Conservation (phyloP, 2,113 vertebrate species). For the Sinocyclocheilus anshuiensis region DNA sequence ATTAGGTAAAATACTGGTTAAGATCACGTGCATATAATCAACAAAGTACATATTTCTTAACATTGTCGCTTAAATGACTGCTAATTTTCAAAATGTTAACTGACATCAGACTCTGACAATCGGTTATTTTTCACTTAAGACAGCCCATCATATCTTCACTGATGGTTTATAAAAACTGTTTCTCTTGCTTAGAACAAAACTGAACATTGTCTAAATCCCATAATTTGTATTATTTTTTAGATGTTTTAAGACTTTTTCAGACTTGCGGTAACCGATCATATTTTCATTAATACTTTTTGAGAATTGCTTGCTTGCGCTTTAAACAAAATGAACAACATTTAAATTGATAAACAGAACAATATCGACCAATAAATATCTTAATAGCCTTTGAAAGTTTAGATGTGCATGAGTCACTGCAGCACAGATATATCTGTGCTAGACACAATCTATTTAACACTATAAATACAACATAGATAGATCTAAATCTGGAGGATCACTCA, state of each 20-base stretch:
- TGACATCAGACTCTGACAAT: neutral
- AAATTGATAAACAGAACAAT: neutral
- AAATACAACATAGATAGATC: neutral
- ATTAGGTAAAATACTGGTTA: neutral
- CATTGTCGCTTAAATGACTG: neutral
- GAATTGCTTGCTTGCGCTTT: neutral
- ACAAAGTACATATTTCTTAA: neutral
- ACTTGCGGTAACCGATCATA: neutral
- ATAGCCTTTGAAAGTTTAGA: no score
- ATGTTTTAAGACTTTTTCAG: neutral
- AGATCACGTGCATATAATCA: neutral
- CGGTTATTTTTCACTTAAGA: neutral
- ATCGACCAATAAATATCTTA: no score
- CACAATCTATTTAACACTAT: neutral
- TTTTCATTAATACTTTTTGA: neutral
- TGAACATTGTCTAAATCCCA: neutral
- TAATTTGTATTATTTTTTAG: neutral
- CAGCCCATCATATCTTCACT: neutral
- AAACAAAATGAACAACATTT: neutral
- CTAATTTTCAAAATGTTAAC: neutral
- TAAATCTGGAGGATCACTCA: neutral
- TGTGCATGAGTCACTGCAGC: no score
- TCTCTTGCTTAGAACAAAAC: neutral
- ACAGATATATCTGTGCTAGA: no score
- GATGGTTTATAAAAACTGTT: neutral